A percentile compares a stretch with the other conserved stretches of the same genome.
Conservation (phyloP, 2,888 invertebrate genomes). For the Panzeria rudis region DNA sequence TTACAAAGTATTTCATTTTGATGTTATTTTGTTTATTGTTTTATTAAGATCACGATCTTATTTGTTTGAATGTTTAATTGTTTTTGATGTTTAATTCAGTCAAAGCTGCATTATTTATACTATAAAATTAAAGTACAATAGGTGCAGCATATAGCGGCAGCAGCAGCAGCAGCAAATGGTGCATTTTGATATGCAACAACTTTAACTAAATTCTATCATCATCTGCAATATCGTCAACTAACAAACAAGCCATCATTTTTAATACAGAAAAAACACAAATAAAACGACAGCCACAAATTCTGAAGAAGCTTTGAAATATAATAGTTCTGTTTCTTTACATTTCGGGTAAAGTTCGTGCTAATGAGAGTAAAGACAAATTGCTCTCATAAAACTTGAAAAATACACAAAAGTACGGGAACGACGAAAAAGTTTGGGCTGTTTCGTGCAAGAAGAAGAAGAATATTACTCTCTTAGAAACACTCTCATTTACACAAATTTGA, state of each 20-base stretch:
- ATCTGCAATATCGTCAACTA: conserved; percentile 28
- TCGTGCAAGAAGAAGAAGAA: too few relatives aligned
- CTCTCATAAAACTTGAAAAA: too few relatives aligned
- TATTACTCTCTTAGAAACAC: too few relatives aligned
- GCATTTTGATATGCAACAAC: conserved; percentile 42
- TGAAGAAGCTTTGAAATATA: background rate
- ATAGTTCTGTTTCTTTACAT: too few relatives aligned
- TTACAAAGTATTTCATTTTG: conserved; percentile 75
- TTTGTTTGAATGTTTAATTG: conserved; percentile 67
- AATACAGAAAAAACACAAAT: conserved; percentile 3
- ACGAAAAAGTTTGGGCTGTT: too few relatives aligned
- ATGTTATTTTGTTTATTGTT: conserved; percentile 29
- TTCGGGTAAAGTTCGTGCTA: too few relatives aligned
- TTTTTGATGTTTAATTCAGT: conserved; percentile 61
- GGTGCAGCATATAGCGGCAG: conserved; percentile 46
- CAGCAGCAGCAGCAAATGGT: conserved; percentile 26
- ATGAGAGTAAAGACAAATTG: too few relatives aligned
- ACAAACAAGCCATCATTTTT: background rate
- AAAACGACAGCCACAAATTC: background rate
- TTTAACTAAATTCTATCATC: conserved; percentile 50
- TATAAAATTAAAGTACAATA: conserved; percentile 32
- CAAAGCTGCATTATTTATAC: conserved; percentile 67
- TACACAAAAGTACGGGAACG: too few relatives aligned
- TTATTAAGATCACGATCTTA: conserved; percentile 66
- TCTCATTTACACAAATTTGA: too few relatives aligned